Evolutionary conservation across 23 tunicate genomes (phyloP), one percentile per base, ranked within the genome.

Genomic region (Trididemnum nubilum): DNA sequence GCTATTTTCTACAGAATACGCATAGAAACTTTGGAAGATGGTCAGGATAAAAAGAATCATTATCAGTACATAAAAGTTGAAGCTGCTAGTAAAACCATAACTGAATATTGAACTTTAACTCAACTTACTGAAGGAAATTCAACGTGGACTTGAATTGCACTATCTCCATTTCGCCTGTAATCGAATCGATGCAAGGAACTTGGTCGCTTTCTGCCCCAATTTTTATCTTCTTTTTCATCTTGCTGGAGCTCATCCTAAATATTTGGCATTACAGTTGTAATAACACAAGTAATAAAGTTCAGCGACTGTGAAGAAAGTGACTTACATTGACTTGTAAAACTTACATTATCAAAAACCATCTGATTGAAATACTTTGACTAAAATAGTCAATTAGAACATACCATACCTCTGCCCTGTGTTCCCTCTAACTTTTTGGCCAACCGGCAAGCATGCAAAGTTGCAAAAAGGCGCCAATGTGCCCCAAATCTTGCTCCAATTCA

Each of bases 101-200:
- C n/a, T n/a, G n/a, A n/a, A n/a, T n/a, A n/a, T n/a, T n/a, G n/a
- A n/a, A n/a, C n/a, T n/a, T n/a, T n/a, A n/a, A n/a, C n/a, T 33
- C 2, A 2, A 78, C 88, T 69, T 70, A 85, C 90, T 1, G 90
- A 85, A 7, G 90, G 90, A 71, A 85, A 85, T 52, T 85, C 90
- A 12, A 85, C 90, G 70, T 79, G 58, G 28, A 85, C 90, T 78
- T 85, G 84, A 52, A 85, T 58, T 34, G 58, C 27, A 25, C 36
- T 58, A 22, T 80, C 73, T 19, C 36, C 73, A 34, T 80, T 64
- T 2, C 34, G 4, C 21, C 4, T 33, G 27, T 2, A 35, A 33
- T 61, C 73, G 26, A 83, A 60, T 32, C 57, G n/a, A 21, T 72
- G 81, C n/a, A 83, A 34, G 4, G 87, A 72, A 35, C 35, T 58